A percentile compares a stretch with the other conserved stretches of the same genome.
These are phyloP conservation scores for Pelmatolapia mariae DNA, from an alignment of 2,113 vertebrate genomes.

Conservation along the genomic window DNA sequence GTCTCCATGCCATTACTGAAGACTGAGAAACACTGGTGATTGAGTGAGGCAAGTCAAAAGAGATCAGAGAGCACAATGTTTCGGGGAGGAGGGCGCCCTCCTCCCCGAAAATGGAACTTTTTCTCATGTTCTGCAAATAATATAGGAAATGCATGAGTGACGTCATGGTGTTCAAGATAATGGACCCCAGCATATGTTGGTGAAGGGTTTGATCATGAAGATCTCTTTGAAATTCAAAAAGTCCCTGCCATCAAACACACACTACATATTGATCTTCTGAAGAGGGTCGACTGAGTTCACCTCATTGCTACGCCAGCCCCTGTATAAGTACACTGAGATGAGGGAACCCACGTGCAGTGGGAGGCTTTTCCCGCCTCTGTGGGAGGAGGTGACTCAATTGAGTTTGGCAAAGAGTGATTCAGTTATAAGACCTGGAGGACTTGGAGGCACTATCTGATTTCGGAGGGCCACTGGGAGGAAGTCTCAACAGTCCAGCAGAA, in stretches of 20 bases:
- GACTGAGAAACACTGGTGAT: no score
- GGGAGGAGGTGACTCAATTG: constrained; percentile 18
- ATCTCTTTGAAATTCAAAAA: not conserved
- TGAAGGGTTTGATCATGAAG: not conserved
- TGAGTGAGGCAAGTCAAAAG: no score
- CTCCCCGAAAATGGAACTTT: not conserved
- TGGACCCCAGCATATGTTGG: not conserved
- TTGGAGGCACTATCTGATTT: constrained; percentile 41
- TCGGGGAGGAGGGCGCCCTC: no score
- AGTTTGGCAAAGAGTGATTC: constrained; percentile 29
- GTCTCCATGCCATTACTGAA: not conserved
- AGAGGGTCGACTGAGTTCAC: not conserved
- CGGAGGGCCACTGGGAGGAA: not conserved
- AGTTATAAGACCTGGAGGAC: constrained; percentile 45
- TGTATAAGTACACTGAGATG: not conserved
- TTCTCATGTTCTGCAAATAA: not conserved
- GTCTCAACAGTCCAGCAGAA: not conserved
- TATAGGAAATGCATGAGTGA: not conserved
- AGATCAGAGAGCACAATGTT: no score
- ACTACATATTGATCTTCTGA: not conserved
- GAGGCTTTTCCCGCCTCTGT: not conserved
- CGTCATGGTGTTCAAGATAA: not conserved
- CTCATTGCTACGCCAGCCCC: not conserved
- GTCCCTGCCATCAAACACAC: not conserved
- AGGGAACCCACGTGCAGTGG: not conserved